Base-by-base conservation (phyloP, 2,113 vertebrate species). In the Axis porcinus region DNA sequence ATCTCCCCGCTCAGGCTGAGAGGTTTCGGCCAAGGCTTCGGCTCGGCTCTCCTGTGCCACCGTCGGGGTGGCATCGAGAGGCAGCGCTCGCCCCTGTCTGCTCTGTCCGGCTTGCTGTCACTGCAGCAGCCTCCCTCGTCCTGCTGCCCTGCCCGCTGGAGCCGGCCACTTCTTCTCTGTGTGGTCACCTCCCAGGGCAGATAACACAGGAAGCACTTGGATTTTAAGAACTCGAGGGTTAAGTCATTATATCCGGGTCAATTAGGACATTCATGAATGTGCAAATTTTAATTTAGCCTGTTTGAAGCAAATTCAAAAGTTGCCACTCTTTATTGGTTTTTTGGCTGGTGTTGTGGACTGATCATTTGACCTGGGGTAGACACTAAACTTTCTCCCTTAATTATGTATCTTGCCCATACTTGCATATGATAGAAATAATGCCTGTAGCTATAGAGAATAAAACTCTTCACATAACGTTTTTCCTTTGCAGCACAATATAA, bases 171-270 rank as follows among this genome's bases (percentile, higher is more conserved):
- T 36, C 23, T 33, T 87, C 10, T 17, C 50, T 28, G 12, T 6
- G 30, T 45, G 12, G 19, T 50, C 16, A 4, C 82, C 30, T 76
- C 85, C 45, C 13, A 3, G 33, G 25, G 58, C 45, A 28, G 43
- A 1, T 19, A 0, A 2, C 7, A 5, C 0, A 15, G 12, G n/a
- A 4, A 19, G 50, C 1, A 0, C 52, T 55, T 50, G 33, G 40
- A 23, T 30, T 23, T 93, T 47, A 47, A 12, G 79, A 57, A 47
- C 90, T 58, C 25, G 0, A 45, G 21, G 3, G 0, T 76, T 21
- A 55, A 70, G 89, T 47, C 62, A 21, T 43, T 19, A 9, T 52
- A 2, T 67, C 33, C 54, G 7, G 54, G n/a, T 89, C 76, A 70
- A 0, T 19, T 14, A 58, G 78, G 91, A 93, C 13, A 50, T 33